These are phyloP conservation scores for Syncerus caffer DNA, from an alignment of 2,797 vertebrate species.

Conservation along the genomic window DNA sequence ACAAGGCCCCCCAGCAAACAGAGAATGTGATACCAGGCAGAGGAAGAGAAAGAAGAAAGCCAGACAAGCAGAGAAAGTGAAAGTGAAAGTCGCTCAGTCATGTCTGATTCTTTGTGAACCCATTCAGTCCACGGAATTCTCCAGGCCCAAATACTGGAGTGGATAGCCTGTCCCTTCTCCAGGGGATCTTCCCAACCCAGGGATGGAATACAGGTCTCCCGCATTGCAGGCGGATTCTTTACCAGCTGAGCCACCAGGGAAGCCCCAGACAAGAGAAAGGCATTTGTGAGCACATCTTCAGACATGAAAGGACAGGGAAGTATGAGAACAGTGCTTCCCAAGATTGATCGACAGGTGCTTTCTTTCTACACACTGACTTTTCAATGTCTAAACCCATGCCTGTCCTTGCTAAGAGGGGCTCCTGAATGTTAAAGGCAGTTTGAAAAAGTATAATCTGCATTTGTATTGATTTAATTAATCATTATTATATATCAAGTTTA, in stretches of 20 bases:
- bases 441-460: too few relatives aligned
- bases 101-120: background rate
- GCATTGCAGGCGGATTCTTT: background rate
- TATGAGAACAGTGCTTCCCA: background rate
- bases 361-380: background rate
- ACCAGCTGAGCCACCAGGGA: background rate
- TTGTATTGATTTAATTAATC: background rate
- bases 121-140: background rate
- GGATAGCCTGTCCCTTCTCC: background rate
- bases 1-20: rapidly evolving
- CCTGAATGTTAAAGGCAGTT: background rate
- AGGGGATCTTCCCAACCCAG: background rate
- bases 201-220: background rate
- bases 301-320: background rate
- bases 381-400: background rate
- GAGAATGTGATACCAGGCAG: background rate
- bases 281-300: background rate
- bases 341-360: too few relatives aligned
- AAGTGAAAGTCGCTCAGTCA: rapidly evolving
- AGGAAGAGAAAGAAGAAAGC: background rate
- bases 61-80: background rate
- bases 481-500: background rate
- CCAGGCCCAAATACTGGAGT: background rate
- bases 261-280: background rate
- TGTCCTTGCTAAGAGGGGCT: background rate